phyloP scores from a whole-genome alignment of 2,888 invertebrate genomes.

The Fragum whitleyi region DNA sequence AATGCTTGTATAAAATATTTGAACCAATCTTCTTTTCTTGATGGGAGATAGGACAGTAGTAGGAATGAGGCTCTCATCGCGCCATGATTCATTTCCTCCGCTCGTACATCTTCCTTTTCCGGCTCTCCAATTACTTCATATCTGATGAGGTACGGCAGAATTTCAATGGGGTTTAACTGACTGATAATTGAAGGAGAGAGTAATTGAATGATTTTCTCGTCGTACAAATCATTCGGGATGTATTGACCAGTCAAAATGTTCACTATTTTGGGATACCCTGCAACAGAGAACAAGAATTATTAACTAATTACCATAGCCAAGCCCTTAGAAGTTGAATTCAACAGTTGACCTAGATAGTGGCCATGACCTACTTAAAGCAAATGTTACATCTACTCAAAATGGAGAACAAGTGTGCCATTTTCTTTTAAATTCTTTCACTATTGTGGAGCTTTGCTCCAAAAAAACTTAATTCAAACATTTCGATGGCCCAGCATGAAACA shows the following conservation, averaged over 20 bases:
- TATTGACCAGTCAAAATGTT: constrained; percentile 39
- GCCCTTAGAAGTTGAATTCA: too few species aligned
- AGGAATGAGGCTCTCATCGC: constrained; percentile 35
- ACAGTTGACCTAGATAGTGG: too few species aligned
- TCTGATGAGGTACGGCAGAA: constrained; percentile 26
- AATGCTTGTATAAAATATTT: constrained; percentile 38
- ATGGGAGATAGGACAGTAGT: constrained; percentile 42
- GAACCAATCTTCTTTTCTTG: constrained; percentile 49
- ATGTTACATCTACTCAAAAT: too few species aligned
- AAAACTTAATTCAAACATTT: too few species aligned
- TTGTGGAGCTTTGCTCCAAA: too few species aligned
- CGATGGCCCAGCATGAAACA: too few species aligned
- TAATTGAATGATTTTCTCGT: constrained; percentile 35
- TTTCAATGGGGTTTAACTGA: constrained; percentile 33
- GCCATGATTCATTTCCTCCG: constrained; percentile 44
- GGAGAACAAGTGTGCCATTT: too few species aligned
- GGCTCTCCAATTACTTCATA: constrained; percentile 17
- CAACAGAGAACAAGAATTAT: constrained; percentile 4
- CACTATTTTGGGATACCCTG: constrained; percentile 51
- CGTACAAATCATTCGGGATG: constrained; percentile 39
- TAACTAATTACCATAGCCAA: too few species aligned
- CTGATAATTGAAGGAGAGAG: constrained; percentile 28
- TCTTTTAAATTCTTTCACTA: too few species aligned
- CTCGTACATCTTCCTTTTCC: constrained; percentile 42
- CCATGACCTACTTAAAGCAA: too few species aligned